These are phyloP conservation scores for Hestina assimilis DNA, from an alignment of 1,140 invertebrate genomes.

Conservation along the genomic window DNA sequence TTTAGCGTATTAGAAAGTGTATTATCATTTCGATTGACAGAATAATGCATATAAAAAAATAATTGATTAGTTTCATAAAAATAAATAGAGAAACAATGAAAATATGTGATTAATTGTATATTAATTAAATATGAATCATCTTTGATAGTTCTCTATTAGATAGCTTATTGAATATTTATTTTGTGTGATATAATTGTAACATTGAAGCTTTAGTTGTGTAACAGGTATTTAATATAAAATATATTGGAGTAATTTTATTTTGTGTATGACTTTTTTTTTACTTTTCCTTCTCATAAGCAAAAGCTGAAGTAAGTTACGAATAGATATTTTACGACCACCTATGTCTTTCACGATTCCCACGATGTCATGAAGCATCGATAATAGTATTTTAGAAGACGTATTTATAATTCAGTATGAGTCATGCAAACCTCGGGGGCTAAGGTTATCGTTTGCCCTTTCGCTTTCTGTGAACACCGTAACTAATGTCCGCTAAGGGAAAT, in stretches of 20 bases:
- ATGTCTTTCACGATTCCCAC: constrained; percentile 3
- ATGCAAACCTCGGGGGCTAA: constrained; percentile 13
- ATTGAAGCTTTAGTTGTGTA: background rate
- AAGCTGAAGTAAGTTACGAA: too few relatives aligned
- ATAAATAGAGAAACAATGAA: too few relatives aligned
- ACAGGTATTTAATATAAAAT: background rate
- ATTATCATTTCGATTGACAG: too few relatives aligned
- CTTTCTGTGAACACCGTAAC: constrained; percentile 19
- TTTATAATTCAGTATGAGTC: constrained; percentile 7
- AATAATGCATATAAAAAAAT: too few relatives aligned
- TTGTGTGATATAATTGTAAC: background rate
- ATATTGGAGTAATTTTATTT: background rate
- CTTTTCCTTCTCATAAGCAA: too few relatives aligned
- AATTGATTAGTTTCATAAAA: too few relatives aligned
- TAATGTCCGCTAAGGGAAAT: constrained; percentile 22
- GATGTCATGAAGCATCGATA: constrained; percentile 1
- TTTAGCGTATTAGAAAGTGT: too few relatives aligned
- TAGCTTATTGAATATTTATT: background rate
- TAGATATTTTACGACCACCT: background rate
- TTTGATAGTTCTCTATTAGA: too few relatives aligned
- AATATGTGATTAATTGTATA: too few relatives aligned
- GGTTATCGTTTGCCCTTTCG: constrained; percentile 23
- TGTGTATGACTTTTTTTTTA: too few relatives aligned
- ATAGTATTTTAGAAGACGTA: constrained; percentile 12
- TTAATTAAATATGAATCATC: too few relatives aligned